Evolutionary conservation across 2,888 invertebrate species (phyloP), one percentile per base, ranked within the genome.

Genomic region (Ochlodes sylvanus): DNA sequence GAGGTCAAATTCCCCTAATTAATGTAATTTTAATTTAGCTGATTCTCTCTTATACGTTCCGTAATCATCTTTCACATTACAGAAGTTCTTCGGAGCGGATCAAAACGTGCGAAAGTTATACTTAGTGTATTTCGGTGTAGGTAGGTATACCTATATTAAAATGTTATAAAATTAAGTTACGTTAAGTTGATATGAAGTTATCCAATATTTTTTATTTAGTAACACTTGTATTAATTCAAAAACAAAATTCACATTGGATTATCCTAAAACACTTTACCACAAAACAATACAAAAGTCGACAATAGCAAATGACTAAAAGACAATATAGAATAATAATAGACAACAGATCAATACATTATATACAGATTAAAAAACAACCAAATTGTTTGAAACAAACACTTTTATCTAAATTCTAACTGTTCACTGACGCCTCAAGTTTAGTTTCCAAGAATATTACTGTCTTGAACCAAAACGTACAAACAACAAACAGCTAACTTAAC

Each of bases 401-500:
- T 42, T 42, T 44, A 55, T 15, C n/a, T 38, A 32, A 42, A 17
- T 38, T 57, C 14, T 65, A 50, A 65, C 50, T 50, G 47, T 47
- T 50, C 15, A 27, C 12, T 52, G 65, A 58, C 64, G 57, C 57
- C 50, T 38, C 12, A 38, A 47, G 38, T 54, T 54, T 10, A 1
- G 38, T 62, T 68, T 57, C 62, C 10, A 3, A 68, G 68, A 68
- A 68, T 14, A 21, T 56, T 61, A 47, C 12, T 21, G 32, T 19
- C n/a, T n/a, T 34, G n/a, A 44, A 19, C 15, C 10, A 54, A 57
- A 50, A 60, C 21, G 6, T 19, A 47, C 34, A 72, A 75, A 70
- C 68, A 65, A 85, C 75, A 80, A 80, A 86, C 84, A 87, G 83
- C 71, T 70, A 72, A 79, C 76, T 79, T 79, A 81, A 63, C 68